phyloP scores from a whole-genome alignment of 2,797 vertebrate species.

The Arrhamphus sclerolepis region DNA sequence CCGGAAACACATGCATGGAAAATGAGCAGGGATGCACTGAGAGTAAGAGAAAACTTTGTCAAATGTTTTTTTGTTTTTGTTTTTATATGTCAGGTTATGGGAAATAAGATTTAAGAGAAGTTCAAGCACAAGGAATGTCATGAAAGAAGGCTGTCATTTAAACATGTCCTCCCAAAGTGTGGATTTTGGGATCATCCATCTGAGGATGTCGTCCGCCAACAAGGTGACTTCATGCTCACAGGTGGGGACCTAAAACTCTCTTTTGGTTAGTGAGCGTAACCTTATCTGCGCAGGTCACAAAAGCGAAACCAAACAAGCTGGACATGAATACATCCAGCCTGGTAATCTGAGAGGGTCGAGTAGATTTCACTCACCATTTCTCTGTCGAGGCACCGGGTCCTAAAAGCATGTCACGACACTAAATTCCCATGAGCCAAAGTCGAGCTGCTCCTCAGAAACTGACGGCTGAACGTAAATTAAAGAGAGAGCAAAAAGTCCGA shows the following conservation, averaged over 20 bases:
- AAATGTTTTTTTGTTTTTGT: too few relatives aligned
- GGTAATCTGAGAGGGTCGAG: not conserved
- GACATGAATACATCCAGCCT: too few relatives aligned
- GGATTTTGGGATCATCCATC: too few relatives aligned
- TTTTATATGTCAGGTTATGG: too few relatives aligned
- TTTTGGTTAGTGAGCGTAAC: not conserved
- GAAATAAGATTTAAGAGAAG: not conserved
- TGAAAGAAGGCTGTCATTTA: not conserved
- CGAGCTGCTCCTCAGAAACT: conserved; percentile 23
- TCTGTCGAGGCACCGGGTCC: conserved; percentile 48
- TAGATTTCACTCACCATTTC: conserved; percentile 63
- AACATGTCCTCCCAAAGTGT: too few relatives aligned
- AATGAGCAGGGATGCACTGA: not conserved
- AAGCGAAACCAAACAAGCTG: too few relatives aligned
- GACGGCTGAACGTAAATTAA: too few relatives aligned
- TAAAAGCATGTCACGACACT: conserved; percentile 59
- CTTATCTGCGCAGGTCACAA: too few relatives aligned
- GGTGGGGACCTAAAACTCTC: not conserved
- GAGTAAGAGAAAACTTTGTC: conserved; percentile 1
- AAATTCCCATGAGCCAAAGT: conserved; percentile 46
- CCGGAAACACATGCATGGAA: not conserved
- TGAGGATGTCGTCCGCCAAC: too few relatives aligned
- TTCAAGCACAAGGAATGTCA: not conserved
- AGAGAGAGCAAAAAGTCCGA: too few relatives aligned
- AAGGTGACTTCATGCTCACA: not conserved